These are phyloP conservation scores for Drosophila histrio DNA, from an alignment of 2,888 invertebrate species.

Conservation along the genomic window DNA sequence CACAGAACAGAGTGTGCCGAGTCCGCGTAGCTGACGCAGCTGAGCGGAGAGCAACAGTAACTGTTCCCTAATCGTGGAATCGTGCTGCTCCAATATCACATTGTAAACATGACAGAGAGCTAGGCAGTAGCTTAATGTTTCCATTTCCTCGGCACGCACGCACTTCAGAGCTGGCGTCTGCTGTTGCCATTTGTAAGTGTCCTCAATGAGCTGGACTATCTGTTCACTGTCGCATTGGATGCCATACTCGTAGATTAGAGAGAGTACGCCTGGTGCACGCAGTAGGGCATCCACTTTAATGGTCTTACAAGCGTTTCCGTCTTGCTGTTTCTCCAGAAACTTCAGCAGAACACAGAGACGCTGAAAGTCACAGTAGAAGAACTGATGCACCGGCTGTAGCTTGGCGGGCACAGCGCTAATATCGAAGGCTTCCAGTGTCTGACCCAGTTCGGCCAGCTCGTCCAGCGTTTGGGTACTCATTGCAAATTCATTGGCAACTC, in stretches of 20 bases:
- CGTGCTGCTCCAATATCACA: constrained; percentile 69
- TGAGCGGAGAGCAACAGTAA: constrained; percentile 70
- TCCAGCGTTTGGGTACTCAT: constrained; percentile 65
- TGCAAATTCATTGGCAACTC: constrained; percentile 79
- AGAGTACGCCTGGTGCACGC: constrained; percentile 61
- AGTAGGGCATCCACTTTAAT: constrained; percentile 71
- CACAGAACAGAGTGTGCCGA: constrained; percentile 74
- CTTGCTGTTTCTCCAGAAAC: constrained; percentile 68
- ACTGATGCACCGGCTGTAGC: constrained; percentile 74
- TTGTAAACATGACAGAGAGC: constrained; percentile 76
- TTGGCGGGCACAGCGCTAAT: constrained; percentile 49
- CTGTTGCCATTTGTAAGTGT: constrained; percentile 73
- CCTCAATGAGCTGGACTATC: constrained; percentile 69
- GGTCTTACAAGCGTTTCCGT: constrained; percentile 38
- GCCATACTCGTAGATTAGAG: constrained; percentile 68
- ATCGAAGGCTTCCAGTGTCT: constrained; percentile 65
- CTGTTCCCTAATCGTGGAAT: constrained; percentile 51
- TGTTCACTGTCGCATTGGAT: constrained; percentile 71
- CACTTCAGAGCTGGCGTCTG: constrained; percentile 63
- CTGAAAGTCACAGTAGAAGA: constrained; percentile 81
- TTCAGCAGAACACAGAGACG: constrained; percentile 67
- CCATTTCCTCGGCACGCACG: constrained; percentile 71
- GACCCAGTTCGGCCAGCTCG: constrained; percentile 70
- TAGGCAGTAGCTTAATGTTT: constrained; percentile 78
- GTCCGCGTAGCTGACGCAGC: constrained; percentile 77